A percentile compares a stretch with the other conserved stretches of the same genome.
phyloP scores from a whole-genome alignment of 2,113 vertebrate genomes.

The Naja naja region DNA sequence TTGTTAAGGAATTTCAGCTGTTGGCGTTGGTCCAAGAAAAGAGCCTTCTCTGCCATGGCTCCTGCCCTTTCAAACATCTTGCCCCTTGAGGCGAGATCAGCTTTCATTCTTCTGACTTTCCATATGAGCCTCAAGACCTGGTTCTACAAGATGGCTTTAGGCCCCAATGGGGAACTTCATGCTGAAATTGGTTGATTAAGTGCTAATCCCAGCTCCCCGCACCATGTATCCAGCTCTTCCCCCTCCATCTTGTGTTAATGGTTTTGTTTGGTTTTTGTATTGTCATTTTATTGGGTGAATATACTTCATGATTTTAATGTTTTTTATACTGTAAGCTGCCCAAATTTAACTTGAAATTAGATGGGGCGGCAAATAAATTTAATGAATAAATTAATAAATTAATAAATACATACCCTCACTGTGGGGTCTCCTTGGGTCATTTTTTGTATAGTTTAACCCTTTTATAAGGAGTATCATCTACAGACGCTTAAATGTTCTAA shows the following conservation, averaged over 20 bases:
- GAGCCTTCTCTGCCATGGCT: background rate
- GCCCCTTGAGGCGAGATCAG: background rate
- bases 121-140: background rate
- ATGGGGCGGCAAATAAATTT: background rate
- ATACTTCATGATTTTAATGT: background rate
- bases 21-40: too few species aligned
- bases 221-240: background rate
- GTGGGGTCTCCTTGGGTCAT: background rate
- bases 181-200: background rate
- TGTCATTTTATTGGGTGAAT: background rate
- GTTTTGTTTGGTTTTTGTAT: background rate
- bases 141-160: background rate
- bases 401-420: background rate
- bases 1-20: background rate
- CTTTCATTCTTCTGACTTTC: background rate
- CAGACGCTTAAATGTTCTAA: background rate
- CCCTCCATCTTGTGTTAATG: background rate
- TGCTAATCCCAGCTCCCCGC: background rate
- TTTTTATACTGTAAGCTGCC: background rate
- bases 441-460: background rate
- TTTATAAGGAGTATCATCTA: background rate
- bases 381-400: background rate
- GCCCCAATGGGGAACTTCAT: background rate
- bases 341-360: background rate
- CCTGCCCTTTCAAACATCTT: background rate